Base-by-base conservation (phyloP, 1,140 invertebrate species). In the Papilio helenus region DNA sequence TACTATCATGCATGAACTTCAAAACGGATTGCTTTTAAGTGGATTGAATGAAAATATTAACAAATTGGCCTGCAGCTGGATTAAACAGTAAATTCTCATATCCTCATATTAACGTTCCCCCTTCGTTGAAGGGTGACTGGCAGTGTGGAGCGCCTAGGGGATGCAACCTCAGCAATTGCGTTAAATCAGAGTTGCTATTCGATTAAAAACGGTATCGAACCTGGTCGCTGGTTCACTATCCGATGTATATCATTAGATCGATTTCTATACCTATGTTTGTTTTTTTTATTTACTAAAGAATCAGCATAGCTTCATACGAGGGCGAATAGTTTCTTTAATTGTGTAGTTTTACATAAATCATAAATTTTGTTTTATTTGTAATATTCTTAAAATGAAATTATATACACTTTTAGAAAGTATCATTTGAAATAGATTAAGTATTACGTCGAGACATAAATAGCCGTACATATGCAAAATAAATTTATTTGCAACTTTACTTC, bases 11-110 rank as follows among this genome's bases (percentile, higher is more conserved):
- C 72, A 81, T 74, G 79, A 79, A 79, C 72, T 72, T 79, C 74
- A 79, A 84, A 84, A 86, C 83, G 84, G 82, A 85, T 68, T 78
- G 86, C 87, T 89, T 93, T 93, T 92, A 92, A 94, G 89, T 91
- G 91, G 89, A 94, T 93, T 93, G 90, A 92, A 91, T 91, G 90
- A 90, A 93, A 94, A 93, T 94, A 94, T 94, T 94, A 92, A 93
- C 92, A 94, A 93, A 94, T 93, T 94, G 89, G 90, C 90, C 88
- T 90, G 90, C 86, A 93, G 89, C 89, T 87, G 89, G 89, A 93
- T 94, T 93, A 90, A 93, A 93, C 92, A 92, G 91, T 94, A 94
- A 94, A 94, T 93, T 94, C 91, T 94, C 93, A 93, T 94, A 94
- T 93, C 88, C 90, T 91, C 86, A 85, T 93, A 94, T 94, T 94